Conservation (phyloP, 2,113 vertebrate species). For the Elephantulus edwardii region DNA sequence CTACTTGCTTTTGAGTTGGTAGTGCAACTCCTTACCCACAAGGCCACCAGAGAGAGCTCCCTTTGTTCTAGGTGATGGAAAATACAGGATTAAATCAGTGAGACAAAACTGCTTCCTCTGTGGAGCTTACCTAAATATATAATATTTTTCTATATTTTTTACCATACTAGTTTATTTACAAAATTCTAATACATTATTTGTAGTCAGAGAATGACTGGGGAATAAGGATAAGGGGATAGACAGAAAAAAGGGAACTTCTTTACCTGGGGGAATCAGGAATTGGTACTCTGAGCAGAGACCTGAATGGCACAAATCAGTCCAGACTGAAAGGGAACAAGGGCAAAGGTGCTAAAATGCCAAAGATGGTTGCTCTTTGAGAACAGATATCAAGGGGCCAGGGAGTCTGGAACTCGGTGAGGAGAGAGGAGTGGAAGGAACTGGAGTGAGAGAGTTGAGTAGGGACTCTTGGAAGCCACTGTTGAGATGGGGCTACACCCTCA, state of each 20-base stretch:
- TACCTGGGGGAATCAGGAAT: neutral
- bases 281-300: neutral
- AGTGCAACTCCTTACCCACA: too few species aligned
- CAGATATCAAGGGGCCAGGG: neutral
- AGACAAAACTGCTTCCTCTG: neutral
- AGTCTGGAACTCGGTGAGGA: constrained; percentile 16
- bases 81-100: neutral
- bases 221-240: neutral
- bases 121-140: neutral
- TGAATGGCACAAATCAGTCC: neutral
- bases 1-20: too few species aligned
- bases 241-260: neutral
- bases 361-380: constrained; percentile 30
- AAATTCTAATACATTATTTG: too few species aligned
- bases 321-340: neutral
- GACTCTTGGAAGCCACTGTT: neutral
- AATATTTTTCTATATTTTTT: too few species aligned
- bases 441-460: neutral
- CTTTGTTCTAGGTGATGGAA: neutral
- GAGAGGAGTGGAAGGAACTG: neutral
- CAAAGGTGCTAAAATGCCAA: neutral
- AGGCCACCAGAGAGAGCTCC: too few species aligned
- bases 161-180: too few species aligned
- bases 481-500: neutral
- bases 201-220: neutral